Base-by-base conservation (phyloP, 2,888 invertebrate species). In the Standfussiana lucernea region DNA sequence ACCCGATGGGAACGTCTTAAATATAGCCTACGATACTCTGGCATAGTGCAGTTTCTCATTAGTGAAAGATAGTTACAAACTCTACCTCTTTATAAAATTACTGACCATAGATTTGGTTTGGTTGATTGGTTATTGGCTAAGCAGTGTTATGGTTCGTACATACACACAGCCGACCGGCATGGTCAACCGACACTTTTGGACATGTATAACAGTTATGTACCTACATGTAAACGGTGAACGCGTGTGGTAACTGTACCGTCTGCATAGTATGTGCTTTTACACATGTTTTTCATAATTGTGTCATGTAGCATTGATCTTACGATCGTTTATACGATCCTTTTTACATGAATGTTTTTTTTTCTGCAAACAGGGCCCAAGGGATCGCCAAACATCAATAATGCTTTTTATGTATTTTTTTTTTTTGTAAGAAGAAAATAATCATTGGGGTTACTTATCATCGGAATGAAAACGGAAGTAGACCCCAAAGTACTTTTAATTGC, bases 391-490 rank as follows among this genome's bases (percentile, higher is more conserved):
- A 28, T 10, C 18, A 1, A 53, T 0, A 53, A 13, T 3, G n/a
- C 5, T 35, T 56, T 77, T 40, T 21, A n/a, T 32, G 10, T 2
- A n/a, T 35, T 32, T 24, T 50, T 53, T 0, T 40, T 40, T 32
- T 50, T 21, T 24, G 11, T 21, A 35, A 32, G 4, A 35, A 66
- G 24, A 64, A 47, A 40, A 72, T 40, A 66, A 65, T 61, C 61
- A 73, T 71, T 59, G 21, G 8, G n/a, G 2, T 35, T 62, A 47
- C 15, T 18, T n/a, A 21, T 61, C 70, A 69, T 50, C 37, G 65
- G 72, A 82, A 56, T 64, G n/a, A 45, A 74, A 76, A 76, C 50
- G 65, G 77, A 66, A 66, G 45, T 59, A 65, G 66, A 50, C 65
- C 5, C 50, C 21, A 68, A 72, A 70, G 62, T 70, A 77, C 62